Conservation (phyloP, 2,797 vertebrate species). For the Vespertilio murinus region DNA sequence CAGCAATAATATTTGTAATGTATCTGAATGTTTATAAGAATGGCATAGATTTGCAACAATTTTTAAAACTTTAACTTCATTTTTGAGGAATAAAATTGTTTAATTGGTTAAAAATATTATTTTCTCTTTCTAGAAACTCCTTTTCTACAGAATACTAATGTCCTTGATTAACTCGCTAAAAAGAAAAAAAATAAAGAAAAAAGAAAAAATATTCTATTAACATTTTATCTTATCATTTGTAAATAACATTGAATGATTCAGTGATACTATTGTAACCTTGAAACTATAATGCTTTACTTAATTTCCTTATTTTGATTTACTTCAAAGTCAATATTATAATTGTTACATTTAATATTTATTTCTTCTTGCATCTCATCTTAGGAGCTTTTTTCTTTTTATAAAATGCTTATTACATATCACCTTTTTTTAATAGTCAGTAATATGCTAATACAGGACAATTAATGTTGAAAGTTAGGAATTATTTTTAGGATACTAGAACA, state of each 20-base stretch:
- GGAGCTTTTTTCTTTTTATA: constrained; percentile 24
- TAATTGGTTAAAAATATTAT: neutral
- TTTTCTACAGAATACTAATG: neutral
- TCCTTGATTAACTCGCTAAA: neutral
- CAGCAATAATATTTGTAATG: constrained; percentile 39
- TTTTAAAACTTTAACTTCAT: neutral
- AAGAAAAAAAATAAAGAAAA: neutral
- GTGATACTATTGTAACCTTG: neutral
- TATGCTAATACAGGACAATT: neutral
- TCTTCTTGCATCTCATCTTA: neutral
- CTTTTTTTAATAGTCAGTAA: neutral
- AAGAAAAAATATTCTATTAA: neutral
- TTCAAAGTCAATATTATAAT: neutral
- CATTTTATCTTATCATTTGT: neutral
- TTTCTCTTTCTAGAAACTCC: neutral
- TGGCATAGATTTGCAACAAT: neutral
- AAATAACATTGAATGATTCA: neutral
- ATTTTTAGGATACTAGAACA: neutral
- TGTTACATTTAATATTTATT: neutral
- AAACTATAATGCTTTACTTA: neutral
- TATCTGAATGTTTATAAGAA: neutral
- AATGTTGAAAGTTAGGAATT: neutral
- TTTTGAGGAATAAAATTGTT: neutral
- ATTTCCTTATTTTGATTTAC: constrained; percentile 34
- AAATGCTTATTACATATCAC: constrained; percentile 1